Evolutionary conservation across 2,797 vertebrate species (phyloP).

Genomic region (Epinephelus awoara): DNA sequence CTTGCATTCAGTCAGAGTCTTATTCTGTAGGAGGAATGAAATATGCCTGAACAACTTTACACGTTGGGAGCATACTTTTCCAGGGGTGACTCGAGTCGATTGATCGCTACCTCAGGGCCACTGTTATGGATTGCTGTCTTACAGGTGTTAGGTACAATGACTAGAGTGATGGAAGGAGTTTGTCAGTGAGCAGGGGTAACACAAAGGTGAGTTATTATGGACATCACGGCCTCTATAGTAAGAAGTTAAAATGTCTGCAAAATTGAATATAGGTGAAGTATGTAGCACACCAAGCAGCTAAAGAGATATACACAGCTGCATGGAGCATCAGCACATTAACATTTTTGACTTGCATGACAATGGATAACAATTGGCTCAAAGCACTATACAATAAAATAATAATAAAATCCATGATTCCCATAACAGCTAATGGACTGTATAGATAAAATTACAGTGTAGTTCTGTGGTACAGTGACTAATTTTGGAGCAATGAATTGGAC

Average conservation of each 20-base stretch:
- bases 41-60: constrained; percentile 20
- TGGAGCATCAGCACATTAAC: neutral
- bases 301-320: neutral
- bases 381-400: neutral
- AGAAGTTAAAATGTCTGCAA: constrained; percentile 7
- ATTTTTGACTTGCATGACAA: constrained; percentile 4
- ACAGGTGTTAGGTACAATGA: neutral
- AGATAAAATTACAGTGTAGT: neutral
- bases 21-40: constrained; percentile 34
- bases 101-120: constrained; percentile 33
- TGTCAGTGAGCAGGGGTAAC: neutral
- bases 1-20: constrained; percentile 21
- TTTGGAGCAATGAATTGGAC: neutral
- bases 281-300: neutral
- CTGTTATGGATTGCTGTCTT: constrained; percentile 37
- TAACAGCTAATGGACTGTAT: neutral
- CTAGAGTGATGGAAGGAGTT: constrained; percentile 7
- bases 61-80: neutral
- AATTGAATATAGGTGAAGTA: neutral
- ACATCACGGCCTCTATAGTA: neutral
- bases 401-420: neutral
- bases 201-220: constrained; percentile 21
- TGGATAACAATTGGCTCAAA: neutral
- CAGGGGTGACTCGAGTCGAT: neutral
- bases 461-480: neutral